phyloP scores from a whole-genome alignment of 2,888 invertebrate species.

The Cacoxenus indagator region DNA sequence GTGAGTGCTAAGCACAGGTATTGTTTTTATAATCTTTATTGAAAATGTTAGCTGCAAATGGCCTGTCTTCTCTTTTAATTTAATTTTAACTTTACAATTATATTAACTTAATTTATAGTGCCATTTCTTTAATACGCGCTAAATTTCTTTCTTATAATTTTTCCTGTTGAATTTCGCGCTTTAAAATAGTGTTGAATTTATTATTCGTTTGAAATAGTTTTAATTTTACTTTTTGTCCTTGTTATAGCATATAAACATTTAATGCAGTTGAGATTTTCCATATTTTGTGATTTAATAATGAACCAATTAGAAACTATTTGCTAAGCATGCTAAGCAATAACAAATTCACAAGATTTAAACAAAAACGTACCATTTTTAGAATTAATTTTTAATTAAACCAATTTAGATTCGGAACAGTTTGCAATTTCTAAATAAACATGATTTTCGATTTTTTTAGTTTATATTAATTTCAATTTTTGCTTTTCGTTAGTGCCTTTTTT shows the following conservation, averaged over 20 bases:
- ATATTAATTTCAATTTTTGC: background rate
- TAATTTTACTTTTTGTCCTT: conserved; percentile 13
- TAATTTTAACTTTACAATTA: background rate
- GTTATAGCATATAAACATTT: conserved; percentile 24
- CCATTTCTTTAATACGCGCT: background rate
- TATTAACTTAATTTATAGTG: background rate
- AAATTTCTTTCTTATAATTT: conserved; percentile 2
- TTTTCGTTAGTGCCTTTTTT: conserved; percentile 6
- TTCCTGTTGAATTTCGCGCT: background rate
- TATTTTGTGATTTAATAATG: too few species aligned
- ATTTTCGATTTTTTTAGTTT: conserved; percentile 16
- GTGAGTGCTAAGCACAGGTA: too few species aligned
- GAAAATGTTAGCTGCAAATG: conserved; percentile 27
- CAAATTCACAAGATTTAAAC: too few species aligned
- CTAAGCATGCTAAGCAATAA: too few species aligned
- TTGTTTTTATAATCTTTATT: conserved; percentile 30
- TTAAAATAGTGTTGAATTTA: background rate
- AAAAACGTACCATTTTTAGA: too few species aligned
- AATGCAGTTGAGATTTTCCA: too few species aligned
- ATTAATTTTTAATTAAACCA: too few species aligned
- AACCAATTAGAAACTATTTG: too few species aligned
- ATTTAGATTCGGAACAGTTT: background rate
- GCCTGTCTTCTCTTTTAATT: background rate
- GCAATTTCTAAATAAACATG: background rate
- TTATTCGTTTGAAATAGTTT: conserved; percentile 15